phyloP scores from a whole-genome alignment of 2,888 invertebrate genomes.

The Oxycera nigricornis region DNA sequence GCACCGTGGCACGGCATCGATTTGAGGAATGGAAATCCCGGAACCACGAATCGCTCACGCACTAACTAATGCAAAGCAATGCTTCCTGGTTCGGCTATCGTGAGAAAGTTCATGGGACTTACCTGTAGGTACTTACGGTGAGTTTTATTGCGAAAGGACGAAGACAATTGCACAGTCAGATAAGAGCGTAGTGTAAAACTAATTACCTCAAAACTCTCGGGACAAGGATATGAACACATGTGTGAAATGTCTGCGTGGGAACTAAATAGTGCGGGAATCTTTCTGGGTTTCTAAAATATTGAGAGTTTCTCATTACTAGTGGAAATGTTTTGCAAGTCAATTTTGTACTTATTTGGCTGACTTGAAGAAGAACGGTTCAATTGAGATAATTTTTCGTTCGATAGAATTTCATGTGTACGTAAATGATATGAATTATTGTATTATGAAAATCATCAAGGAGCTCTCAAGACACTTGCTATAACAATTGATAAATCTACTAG shows the following conservation, averaged over 20 bases:
- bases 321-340: too few relatives aligned
- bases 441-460: too few relatives aligned
- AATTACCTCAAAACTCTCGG: slow-evolving; percentile 32
- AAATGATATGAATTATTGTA: too few relatives aligned
- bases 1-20: background rate
- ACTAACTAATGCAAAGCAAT: background rate
- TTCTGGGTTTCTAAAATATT: background rate
- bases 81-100: background rate
- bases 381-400: too few relatives aligned
- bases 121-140: slow-evolving; percentile 11
- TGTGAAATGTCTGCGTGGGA: slow-evolving; percentile 27
- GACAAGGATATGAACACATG: slow-evolving; percentile 29
- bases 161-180: slow-evolving; percentile 37
- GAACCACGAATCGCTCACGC: background rate
- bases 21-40: slow-evolving; percentile 13
- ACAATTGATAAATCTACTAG: too few relatives aligned
- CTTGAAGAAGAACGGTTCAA: too few relatives aligned
- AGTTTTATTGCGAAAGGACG: slow-evolving; percentile 31
- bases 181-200: slow-evolving; percentile 27
- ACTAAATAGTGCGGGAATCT: background rate
- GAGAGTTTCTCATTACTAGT: too few relatives aligned
- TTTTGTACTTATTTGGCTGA: too few relatives aligned
- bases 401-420: too few relatives aligned
- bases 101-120: slow-evolving; percentile 15
- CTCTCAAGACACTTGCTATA: too few relatives aligned